A percentile compares a stretch with the other conserved stretches of the same genome.
These are phyloP conservation scores for Diaphora mendica DNA, from an alignment of 2,888 invertebrate genomes.

Conservation along the genomic window DNA sequence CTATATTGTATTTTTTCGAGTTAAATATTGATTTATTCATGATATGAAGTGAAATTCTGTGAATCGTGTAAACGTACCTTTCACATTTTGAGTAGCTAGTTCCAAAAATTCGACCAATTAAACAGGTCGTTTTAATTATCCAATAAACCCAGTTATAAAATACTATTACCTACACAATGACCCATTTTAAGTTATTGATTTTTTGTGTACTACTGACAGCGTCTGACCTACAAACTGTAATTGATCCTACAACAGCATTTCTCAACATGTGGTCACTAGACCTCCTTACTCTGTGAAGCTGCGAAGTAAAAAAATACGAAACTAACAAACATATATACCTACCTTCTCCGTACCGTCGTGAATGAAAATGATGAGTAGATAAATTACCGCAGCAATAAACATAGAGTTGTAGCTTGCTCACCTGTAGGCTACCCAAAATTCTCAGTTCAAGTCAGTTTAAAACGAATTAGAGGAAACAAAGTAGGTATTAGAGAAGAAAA, in stretches of 20 bases:
- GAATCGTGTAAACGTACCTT: neutral
- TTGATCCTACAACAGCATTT: neutral
- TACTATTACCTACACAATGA: neutral
- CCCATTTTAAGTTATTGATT: slow-evolving; percentile 9
- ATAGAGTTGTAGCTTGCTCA: neutral
- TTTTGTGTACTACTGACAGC: neutral
- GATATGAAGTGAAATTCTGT: no score
- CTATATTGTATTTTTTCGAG: neutral
- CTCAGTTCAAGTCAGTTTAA: no score
- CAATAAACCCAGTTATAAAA: neutral
- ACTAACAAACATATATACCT: no score
- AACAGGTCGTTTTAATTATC: neutral
- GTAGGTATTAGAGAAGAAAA: neutral
- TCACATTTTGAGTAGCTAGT: neutral
- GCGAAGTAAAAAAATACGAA: no score
- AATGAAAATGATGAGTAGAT: neutral
- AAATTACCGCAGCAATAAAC: neutral
- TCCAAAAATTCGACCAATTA: neutral
- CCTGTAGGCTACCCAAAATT: neutral
- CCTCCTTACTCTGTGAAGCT: neutral
- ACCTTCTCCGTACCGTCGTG: no score
- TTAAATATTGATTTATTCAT: no score
- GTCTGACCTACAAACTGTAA: slow-evolving; percentile 4
- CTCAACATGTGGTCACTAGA: neutral
- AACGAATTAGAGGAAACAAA: neutral